Conservation (phyloP, 2,888 invertebrate genomes). For the Rapana venosa region DNA sequence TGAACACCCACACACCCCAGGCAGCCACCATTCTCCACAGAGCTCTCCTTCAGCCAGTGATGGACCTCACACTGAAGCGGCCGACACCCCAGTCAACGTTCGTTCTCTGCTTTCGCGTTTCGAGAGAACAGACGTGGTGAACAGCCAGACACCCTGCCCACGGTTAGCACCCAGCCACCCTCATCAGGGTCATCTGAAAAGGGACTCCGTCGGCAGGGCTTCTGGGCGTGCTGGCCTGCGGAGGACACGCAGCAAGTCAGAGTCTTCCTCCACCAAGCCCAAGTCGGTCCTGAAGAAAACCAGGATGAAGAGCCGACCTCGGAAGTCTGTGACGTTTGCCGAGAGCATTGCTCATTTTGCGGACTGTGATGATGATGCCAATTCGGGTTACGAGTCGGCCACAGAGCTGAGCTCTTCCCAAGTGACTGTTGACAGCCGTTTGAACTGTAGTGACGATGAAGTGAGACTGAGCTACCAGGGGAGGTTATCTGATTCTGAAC, state of each 20-base stretch:
- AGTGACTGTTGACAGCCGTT: conserved; percentile 30
- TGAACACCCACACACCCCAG: neutral
- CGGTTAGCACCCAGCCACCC: neutral
- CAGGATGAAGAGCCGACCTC: conserved; percentile 57
- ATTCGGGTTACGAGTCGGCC: conserved; percentile 79
- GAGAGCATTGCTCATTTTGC: conserved; percentile 95
- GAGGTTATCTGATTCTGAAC: conserved; percentile 54
- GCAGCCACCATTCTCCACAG: conserved; percentile 23
- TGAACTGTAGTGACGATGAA: conserved; percentile 63
- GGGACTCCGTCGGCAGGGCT: conserved; percentile 12
- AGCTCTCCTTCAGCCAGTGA: neutral
- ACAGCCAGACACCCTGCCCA: conserved; percentile 21
- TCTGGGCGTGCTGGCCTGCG: conserved; percentile 26
- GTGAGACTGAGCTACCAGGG: conserved; percentile 46
- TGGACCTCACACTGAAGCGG: neutral
- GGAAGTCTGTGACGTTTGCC: conserved; percentile 94
- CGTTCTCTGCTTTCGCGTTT: conserved; percentile 68
- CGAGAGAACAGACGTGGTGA: conserved; percentile 51
- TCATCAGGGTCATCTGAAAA: conserved; percentile 5
- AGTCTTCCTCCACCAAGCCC: conserved; percentile 65
- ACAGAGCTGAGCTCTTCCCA: conserved; percentile 46
- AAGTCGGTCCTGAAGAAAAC: conserved; percentile 70
- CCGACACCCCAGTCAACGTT: conserved; percentile 56
- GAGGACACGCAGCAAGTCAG: conserved; percentile 69
- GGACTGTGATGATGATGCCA: conserved; percentile 89